phyloP scores from a whole-genome alignment of 2,113 vertebrate species.

The Gambusia affinis region DNA sequence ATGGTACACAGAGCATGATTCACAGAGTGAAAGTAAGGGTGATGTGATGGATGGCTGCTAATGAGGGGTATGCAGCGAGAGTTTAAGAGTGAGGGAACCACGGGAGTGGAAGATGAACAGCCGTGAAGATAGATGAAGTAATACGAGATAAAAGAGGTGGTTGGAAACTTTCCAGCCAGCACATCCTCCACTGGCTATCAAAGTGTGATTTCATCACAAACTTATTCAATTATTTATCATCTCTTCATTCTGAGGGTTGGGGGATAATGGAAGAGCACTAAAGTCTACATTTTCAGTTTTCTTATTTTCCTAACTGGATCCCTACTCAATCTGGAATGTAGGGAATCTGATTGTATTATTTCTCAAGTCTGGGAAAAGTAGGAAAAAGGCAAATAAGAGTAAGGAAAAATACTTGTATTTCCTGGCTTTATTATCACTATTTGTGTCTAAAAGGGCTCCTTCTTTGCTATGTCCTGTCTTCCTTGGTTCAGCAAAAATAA shows the following conservation, averaged over 20 bases:
- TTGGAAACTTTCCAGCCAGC: constrained; percentile 62
- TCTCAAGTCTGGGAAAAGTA: background rate
- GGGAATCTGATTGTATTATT: background rate
- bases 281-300: constrained; percentile 4
- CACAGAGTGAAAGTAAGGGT: constrained; percentile 39
- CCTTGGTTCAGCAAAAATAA: no score
- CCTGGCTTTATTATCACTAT: background rate
- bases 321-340: background rate
- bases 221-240: constrained; percentile 80
- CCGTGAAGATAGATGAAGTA: constrained; percentile 32
- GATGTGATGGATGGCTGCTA: constrained; percentile 36
- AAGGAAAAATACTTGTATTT: background rate
- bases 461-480: background rate
- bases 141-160: constrained; percentile 43
- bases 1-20: constrained; percentile 48
- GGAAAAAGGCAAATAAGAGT: background rate
- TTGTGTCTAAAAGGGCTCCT: background rate
- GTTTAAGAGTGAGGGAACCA: constrained; percentile 21
- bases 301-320: constrained; percentile 8
- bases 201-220: constrained; percentile 73
- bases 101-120: constrained; percentile 20
- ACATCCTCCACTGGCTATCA: constrained; percentile 51
- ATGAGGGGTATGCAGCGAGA: constrained; percentile 33
- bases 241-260: constrained; percentile 44
- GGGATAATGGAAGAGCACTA: constrained; percentile 41